A percentile compares a stretch with the other conserved stretches of the same genome.
phyloP scores from a whole-genome alignment of 2,888 invertebrate species.

The Dryobotodes eremita region DNA sequence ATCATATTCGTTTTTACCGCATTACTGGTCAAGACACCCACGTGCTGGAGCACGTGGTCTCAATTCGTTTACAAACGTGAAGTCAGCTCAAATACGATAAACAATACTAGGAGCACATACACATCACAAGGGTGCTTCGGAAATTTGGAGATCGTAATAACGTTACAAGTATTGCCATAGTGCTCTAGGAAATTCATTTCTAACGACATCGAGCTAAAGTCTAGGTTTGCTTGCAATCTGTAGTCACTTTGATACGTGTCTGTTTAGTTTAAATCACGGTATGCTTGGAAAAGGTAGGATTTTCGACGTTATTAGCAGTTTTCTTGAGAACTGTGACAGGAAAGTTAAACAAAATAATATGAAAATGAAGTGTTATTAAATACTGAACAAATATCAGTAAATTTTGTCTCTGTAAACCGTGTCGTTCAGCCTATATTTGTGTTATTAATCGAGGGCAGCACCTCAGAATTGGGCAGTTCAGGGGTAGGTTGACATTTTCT shows the following conservation, averaged over 20 bases:
- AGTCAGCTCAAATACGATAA: not conserved
- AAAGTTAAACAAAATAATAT: not conserved
- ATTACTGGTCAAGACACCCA: not conserved
- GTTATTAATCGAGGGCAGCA: not conserved
- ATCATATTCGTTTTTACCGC: too few relatives aligned
- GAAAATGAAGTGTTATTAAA: not conserved
- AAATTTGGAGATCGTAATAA: too few relatives aligned
- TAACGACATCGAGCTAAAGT: not conserved
- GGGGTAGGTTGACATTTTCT: not conserved
- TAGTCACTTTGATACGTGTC: not conserved
- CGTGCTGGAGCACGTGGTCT: not conserved
- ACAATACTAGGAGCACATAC: constrained; percentile 1
- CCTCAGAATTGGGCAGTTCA: not conserved
- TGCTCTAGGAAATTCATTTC: not conserved
- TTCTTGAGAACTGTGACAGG: not conserved
- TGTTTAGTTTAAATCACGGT: not conserved
- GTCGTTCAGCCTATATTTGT: not conserved
- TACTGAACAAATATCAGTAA: not conserved
- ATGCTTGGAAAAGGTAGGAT: not conserved
- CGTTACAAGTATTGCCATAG: not conserved
- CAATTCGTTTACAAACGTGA: not conserved
- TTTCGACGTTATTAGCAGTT: not conserved
- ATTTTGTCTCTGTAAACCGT: not conserved
- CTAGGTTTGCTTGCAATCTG: not conserved
- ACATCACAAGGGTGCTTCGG: not conserved